phyloP scores from a whole-genome alignment of 1,140 invertebrate genomes.

The Trichoplusia ni region DNA sequence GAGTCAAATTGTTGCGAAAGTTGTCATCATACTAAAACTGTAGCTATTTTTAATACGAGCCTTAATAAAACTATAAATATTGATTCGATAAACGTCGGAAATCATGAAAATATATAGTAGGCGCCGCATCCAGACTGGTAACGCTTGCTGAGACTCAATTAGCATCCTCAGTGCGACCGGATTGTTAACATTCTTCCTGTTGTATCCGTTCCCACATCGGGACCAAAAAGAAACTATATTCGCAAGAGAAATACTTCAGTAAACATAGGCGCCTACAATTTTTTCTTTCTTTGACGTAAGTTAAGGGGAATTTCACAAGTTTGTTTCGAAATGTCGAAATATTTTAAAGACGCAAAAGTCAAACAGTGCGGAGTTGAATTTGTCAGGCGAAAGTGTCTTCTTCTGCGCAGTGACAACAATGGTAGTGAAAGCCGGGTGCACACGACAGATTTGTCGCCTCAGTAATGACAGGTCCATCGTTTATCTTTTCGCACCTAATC shows the following conservation, averaged over 20 bases:
- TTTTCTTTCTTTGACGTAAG: conserved; percentile 41
- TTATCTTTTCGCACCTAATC: conserved; percentile 32
- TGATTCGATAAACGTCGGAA: conserved; percentile 9
- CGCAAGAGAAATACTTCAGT: conserved; percentile 45
- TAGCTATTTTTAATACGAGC: not conserved
- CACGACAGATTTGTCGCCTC: conserved; percentile 28
- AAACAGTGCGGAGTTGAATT: conserved; percentile 9
- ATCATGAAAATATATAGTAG: conserved; percentile 40
- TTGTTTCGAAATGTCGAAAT: conserved; percentile 31
- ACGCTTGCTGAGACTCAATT: conserved; percentile 58
- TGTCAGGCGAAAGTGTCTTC: conserved; percentile 36
- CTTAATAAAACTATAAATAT: not conserved
- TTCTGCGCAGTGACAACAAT: conserved; percentile 34
- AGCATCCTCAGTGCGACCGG: conserved; percentile 63
- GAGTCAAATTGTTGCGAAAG: not conserved
- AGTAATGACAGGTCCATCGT: conserved; percentile 27
- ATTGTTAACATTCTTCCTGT: conserved; percentile 60
- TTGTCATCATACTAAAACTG: not conserved
- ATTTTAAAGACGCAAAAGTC: conserved; percentile 24
- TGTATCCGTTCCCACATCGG: conserved; percentile 55
- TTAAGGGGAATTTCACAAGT: conserved; percentile 37
- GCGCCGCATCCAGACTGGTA: conserved; percentile 45
- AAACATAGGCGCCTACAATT: conserved; percentile 38
- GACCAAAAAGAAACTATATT: conserved; percentile 47
- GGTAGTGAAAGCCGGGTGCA: conserved; percentile 39